Conservation (phyloP, 2,113 vertebrate genomes). For the Gnathonemus echidnorhynchus region DNA sequence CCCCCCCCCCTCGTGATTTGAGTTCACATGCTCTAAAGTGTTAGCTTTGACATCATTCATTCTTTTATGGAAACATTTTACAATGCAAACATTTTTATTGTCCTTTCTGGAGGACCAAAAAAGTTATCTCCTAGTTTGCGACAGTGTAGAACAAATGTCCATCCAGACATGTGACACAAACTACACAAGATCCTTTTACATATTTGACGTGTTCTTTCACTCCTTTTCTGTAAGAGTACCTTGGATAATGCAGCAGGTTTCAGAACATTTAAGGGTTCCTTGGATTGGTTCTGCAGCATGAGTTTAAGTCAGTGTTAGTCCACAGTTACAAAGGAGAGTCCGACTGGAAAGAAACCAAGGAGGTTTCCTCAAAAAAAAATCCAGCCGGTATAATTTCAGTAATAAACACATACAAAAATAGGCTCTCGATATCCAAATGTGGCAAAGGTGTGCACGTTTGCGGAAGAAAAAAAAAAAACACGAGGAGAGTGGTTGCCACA, state of each 20-base stretch:
- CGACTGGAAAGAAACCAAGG: not conserved
- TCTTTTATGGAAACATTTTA: constrained; percentile 41
- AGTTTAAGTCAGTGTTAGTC: constrained; percentile 26
- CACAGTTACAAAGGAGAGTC: constrained; percentile 24
- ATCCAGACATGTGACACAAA: constrained; percentile 38
- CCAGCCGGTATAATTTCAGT: constrained; percentile 53
- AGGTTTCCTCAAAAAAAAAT: constrained; percentile 34
- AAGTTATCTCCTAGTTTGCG: constrained; percentile 33
- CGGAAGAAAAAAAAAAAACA: constrained; percentile 29
- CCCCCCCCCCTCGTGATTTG: constrained; percentile 50
- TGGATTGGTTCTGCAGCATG: constrained; percentile 36
- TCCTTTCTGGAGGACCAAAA: constrained; percentile 44
- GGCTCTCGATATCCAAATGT: constrained; percentile 43
- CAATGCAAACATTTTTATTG: constrained; percentile 36
- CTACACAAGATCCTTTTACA: constrained; percentile 56
- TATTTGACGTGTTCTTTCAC: constrained; percentile 28
- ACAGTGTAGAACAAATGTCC: constrained; percentile 32
- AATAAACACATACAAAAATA: constrained; percentile 55
- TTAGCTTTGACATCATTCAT: constrained; percentile 48
- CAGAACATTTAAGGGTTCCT: constrained; percentile 38
- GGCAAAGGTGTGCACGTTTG: constrained; percentile 39
- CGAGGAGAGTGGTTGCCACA: constrained; percentile 48
- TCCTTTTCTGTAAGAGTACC: constrained; percentile 35
- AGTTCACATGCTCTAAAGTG: constrained; percentile 50
- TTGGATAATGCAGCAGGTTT: constrained; percentile 32